phyloP scores from a whole-genome alignment of 1,140 invertebrate genomes.

The Pectinophora gossypiella region DNA sequence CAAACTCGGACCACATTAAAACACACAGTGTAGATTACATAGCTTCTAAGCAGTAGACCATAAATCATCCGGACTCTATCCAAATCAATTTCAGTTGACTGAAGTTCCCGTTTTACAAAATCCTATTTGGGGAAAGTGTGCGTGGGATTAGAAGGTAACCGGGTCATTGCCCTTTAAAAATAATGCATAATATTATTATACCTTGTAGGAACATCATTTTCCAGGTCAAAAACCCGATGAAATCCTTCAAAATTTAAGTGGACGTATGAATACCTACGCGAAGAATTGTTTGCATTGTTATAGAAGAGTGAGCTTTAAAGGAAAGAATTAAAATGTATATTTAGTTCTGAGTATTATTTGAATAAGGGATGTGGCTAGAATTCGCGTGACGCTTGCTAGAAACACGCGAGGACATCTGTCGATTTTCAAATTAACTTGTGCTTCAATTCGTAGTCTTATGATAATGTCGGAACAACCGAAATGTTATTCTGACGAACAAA shows the following conservation, averaged over 20 bases:
- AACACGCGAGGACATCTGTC: constrained; percentile 35
- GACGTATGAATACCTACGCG: too few species aligned
- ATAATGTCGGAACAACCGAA: background rate
- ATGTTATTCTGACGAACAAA: background rate
- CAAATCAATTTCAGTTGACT: too few species aligned
- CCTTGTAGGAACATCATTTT: background rate
- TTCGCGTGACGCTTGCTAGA: constrained; percentile 33
- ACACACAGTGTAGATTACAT: too few species aligned
- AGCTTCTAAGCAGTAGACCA: too few species aligned
- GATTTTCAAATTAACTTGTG: constrained; percentile 42
- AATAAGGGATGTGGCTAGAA: constrained; percentile 22
- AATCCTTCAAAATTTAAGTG: background rate
- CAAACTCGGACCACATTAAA: too few species aligned
- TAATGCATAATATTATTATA: background rate
- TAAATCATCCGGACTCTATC: too few species aligned
- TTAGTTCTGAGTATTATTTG: too few species aligned
- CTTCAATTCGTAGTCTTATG: constrained; percentile 4
- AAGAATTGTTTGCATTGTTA: too few species aligned
- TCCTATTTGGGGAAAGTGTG: background rate
- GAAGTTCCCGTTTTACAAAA: background rate
- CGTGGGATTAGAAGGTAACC: background rate
- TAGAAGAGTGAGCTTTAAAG: background rate
- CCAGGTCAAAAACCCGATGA: background rate
- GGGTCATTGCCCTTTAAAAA: background rate
- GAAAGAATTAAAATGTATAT: too few species aligned